Base-by-base conservation (phyloP, 1,140 invertebrate species). In the Planococcus citri region DNA sequence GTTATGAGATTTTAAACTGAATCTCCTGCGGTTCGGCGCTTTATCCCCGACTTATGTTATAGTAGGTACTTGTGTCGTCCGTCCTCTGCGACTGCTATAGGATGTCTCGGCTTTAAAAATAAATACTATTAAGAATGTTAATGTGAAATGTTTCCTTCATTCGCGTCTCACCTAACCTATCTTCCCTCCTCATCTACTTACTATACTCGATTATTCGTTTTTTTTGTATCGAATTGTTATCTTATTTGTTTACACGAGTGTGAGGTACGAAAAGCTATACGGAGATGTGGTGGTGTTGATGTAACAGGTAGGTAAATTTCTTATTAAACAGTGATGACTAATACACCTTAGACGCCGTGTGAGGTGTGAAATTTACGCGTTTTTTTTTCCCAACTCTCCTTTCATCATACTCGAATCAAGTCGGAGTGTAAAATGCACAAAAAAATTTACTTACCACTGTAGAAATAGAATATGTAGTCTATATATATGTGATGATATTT, bases 71-170 rank as follows among this genome's bases (percentile, higher is more conserved):
- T 14, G 41, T 33, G 29, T 33, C 29, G 29, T 33, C 29, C 29
- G 29, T 33, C 29, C 29, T 33, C 29, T 17, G 41, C n/a, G n/a
- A n/a, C n/a, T n/a, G n/a, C n/a, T n/a, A n/a, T n/a, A 51, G 41
- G 41, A 51, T 51, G 41, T 51, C 41, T 51, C 41, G 12, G 41
- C 41, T 51, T 51, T 51, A 20, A 51, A 51, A 51, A 51, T 51
- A 51, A 51, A 51, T 51, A 51, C 41, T n/a, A 51, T 51, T 51
- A 51, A 51, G 41, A 51, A 51, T 51, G 41, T 51, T 51, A 51
- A 51, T 51, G 41, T 51, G 41, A 51, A 51, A 51, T 51, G 41
- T 20, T 51, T 51, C 41, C 12, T 51, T 51, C 12, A 51, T 51
- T 51, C n/a, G 3, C 12, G 41, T 51, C 6, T 51, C 41, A 2